phyloP scores from a whole-genome alignment of 2,888 invertebrate genomes.

The Orchestes rusci region DNA sequence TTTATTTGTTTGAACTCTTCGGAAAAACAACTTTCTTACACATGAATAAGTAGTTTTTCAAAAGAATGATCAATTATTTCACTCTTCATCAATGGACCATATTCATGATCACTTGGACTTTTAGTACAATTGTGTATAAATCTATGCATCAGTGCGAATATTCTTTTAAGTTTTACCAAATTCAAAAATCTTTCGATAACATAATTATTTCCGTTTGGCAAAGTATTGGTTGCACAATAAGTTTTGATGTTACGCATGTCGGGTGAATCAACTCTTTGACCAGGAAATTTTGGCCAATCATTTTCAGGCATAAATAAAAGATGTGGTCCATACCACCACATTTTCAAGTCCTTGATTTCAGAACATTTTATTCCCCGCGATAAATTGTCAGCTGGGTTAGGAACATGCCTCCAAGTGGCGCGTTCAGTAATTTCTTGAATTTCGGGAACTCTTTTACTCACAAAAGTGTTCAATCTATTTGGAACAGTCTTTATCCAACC shows the following conservation, averaged over 20 bases:
- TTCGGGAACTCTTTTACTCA: constrained; percentile 24
- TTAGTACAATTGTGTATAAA: constrained; percentile 1
- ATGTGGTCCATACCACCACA: constrained; percentile 26
- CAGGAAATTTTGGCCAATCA: constrained; percentile 11
- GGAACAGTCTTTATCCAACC: constrained; percentile 23
- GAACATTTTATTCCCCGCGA: constrained; percentile 19
- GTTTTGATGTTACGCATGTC: not conserved
- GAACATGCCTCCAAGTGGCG: constrained; percentile 22
- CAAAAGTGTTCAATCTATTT: constrained; percentile 24
- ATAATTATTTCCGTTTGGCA: not conserved
- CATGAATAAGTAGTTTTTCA: not conserved
- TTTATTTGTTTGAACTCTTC: not conserved
- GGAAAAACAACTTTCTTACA: not conserved
- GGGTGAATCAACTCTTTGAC: not conserved
- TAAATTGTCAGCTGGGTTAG: constrained; percentile 25
- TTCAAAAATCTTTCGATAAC: constrained; percentile 2
- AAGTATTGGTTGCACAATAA: not conserved
- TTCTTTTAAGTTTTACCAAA: constrained; percentile 1
- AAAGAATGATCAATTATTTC: constrained; percentile 3
- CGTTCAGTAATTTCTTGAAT: constrained; percentile 17
- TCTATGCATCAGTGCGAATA: not conserved
- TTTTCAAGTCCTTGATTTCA: constrained; percentile 7
- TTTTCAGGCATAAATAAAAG: constrained; percentile 5
- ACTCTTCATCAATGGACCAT: not conserved
- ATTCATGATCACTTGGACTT: not conserved